Conservation (phyloP, 1,140 invertebrate genomes). For the Popillia japonica region DNA sequence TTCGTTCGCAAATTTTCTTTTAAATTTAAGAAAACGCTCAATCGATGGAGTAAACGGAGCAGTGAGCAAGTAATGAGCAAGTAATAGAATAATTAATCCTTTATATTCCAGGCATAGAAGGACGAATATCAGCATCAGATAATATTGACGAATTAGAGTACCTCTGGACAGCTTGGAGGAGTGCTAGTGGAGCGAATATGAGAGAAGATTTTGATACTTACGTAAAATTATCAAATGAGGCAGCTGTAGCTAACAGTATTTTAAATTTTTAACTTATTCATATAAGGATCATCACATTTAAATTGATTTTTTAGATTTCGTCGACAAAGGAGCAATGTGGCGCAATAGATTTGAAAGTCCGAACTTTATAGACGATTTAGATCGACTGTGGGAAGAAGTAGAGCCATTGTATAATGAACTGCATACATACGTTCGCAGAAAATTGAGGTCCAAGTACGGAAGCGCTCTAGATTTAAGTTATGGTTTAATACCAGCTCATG, state of each 20-base stretch:
- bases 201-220: constrained; percentile 74
- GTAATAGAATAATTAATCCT: no score
- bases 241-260: constrained; percentile 69
- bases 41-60: no score
- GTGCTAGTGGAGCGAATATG: constrained; percentile 74
- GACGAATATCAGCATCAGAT: constrained; percentile 70
- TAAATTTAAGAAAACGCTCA: no score
- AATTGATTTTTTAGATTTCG: constrained; percentile 44
- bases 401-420: constrained; percentile 70
- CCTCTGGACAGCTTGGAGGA: constrained; percentile 80
- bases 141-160: constrained; percentile 78
- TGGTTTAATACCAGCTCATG: constrained; percentile 60
- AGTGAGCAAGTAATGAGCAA: no score
- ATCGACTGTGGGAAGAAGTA: constrained; percentile 64
- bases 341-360: constrained; percentile 59
- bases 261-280: background rate
- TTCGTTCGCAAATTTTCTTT: no score
- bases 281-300: background rate
- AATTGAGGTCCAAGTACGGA: constrained; percentile 64
- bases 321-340: constrained; percentile 59
- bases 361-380: constrained; percentile 58
- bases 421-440: constrained; percentile 69
- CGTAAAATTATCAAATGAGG: constrained; percentile 80
- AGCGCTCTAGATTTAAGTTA: constrained; percentile 54
- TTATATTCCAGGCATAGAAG: constrained; percentile 67